Base-by-base conservation (phyloP, 2,113 vertebrate genomes). In the Chloropsis cyanopogon region DNA sequence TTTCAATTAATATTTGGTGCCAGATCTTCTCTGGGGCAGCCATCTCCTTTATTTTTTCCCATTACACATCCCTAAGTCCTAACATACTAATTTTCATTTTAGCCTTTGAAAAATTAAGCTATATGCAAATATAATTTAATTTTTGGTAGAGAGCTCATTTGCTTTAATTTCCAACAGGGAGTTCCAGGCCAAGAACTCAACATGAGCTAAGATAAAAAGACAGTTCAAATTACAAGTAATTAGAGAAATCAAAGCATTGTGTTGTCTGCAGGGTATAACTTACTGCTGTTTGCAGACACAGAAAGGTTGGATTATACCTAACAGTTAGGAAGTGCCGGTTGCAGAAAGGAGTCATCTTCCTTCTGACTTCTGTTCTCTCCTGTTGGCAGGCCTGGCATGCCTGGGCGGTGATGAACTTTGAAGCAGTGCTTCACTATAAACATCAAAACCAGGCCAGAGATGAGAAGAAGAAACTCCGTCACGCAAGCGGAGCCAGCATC, bases 331-430 rank as follows among this genome's bases (percentile, higher is more conserved):
- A 88, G 23, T 35, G 37, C 16, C 33, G 15, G 35, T 64, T 91
- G 77, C 61, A 79, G 66, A 66, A 56, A 75, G 41, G 46, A 47
- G 56, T 93, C 37, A 13, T 69, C n/a, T 59, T 83, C 59, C 12
- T 46, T 41, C 23, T 86, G 37, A 21, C 47, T 82, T 76, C 2
- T 47, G 6, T 81, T 33, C 52, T 75, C 37, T 79, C 12, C n/a
- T 42, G 16, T 33, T 83, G 71, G 21, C 97, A 99, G 99, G 99
- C 99, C 72, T 99, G 99, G 99, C 99, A 99, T 2, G 99, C 99
- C 2, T 99, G 99, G 99, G 99, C 99, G 3, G 99, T 99, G 97
- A 99, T 99, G 99, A 99, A 99, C 95, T 99, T 99, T 14, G 99
- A 99, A 86, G 99, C 99, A 0, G 99, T 99, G 82, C 98, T 99